phyloP scores from a whole-genome alignment of 2,888 invertebrate genomes.

The Tryphoninae sp. region DNA sequence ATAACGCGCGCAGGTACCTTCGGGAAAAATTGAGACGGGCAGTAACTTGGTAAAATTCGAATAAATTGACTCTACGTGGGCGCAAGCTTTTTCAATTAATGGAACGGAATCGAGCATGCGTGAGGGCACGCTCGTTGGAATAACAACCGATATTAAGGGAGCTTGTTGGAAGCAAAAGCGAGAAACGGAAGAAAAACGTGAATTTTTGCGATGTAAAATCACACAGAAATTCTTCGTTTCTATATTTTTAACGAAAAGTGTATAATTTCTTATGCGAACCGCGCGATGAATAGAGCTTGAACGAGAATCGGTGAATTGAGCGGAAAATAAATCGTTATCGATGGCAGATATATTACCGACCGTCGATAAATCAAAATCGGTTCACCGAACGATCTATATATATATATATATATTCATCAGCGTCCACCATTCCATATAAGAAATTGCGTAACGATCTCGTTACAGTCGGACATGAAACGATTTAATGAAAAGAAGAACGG shows the following conservation, averaged over 20 bases:
- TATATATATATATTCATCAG: constrained; percentile 72
- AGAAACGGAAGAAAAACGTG: constrained; percentile 1
- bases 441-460: constrained; percentile 68
- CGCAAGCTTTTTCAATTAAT: constrained; percentile 35
- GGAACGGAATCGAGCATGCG: constrained; percentile 18
- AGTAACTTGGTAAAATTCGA: constrained; percentile 16
- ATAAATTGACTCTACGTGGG: constrained; percentile 26
- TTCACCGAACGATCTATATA: constrained; percentile 66
- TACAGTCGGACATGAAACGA: constrained; percentile 49
- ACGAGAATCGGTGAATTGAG: too few species aligned
- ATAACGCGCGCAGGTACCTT: constrained; percentile 1
- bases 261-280: neutral
- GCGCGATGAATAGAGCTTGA: neutral
- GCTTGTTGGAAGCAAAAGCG: constrained; percentile 1
- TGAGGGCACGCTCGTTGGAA: constrained; percentile 2
- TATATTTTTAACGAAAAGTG: too few species aligned
- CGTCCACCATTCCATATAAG: constrained; percentile 54
- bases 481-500: constrained; percentile 32
- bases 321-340: too few species aligned
- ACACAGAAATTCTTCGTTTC: too few species aligned
- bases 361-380: constrained; percentile 71
- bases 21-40: constrained; percentile 14
- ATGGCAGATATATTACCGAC: neutral
- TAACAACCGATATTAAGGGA: constrained; percentile 13
- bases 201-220: neutral